phyloP scores from a whole-genome alignment of 1,140 invertebrate species.

The Papilio helenus region DNA sequence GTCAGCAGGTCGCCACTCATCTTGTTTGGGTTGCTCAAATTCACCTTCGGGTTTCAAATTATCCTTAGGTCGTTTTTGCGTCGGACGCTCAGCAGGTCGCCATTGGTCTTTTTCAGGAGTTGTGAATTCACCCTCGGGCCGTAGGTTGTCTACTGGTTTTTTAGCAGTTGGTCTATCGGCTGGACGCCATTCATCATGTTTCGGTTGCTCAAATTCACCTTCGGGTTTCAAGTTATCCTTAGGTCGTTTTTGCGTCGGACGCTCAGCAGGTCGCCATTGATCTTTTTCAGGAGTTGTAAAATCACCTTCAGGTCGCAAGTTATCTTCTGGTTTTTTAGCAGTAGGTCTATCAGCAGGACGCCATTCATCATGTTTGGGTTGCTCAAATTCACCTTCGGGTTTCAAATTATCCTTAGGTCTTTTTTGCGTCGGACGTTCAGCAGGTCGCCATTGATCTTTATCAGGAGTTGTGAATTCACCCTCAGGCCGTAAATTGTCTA shows the following conservation, averaged over 20 bases:
- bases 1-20: conserved; percentile 68
- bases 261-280: conserved; percentile 70
- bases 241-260: conserved; percentile 69
- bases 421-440: conserved; percentile 71
- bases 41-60: conserved; percentile 85
- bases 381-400: conserved; percentile 84
- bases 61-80: conserved; percentile 75
- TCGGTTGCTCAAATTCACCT: conserved; percentile 81
- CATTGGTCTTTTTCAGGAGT: conserved; percentile 76
- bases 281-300: conserved; percentile 82
- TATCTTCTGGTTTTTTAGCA: conserved; percentile 80
- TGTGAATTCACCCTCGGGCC: conserved; percentile 87
- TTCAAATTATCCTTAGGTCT: conserved; percentile 80
- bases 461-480: conserved; percentile 83
- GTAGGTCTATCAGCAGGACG: conserved; percentile 77
- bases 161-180: conserved; percentile 72
- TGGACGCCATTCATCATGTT: conserved; percentile 70
- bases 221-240: conserved; percentile 83
- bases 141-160: conserved; percentile 84
- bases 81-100: conserved; percentile 73
- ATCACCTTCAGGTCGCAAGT: conserved; percentile 83
- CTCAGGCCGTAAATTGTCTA: conserved; percentile 83
- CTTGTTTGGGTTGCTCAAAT: conserved; percentile 82
- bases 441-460: conserved; percentile 79
- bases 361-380: conserved; percentile 68